Base-by-base conservation (phyloP, 1,140 invertebrate species). In the Aphaenogaster rudis region DNA sequence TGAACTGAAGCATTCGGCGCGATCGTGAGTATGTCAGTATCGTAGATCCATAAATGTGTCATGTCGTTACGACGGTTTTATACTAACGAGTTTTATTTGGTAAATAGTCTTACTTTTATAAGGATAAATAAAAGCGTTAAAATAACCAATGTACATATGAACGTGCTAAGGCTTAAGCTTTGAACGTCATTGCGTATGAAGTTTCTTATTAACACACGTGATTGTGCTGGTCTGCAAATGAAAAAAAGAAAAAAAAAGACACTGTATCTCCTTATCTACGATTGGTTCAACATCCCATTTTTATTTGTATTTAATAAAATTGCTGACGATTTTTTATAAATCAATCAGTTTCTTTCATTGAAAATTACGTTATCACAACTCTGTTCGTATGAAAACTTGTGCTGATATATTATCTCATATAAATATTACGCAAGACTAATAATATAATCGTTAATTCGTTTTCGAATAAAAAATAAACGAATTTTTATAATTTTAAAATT, bases 51-150 rank as follows among this genome's bases (percentile, higher is more conserved):
- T 71, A 87, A 67, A 90, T 90, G 88, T 92, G 81, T 90, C 77
- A 76, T 84, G 80, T 84, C 28, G 69, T 84, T 93, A 89, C 74
- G 78, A 84, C 89, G 78, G 78, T 93, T 94, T 92, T 94, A 88
- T 94, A 94, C 89, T 93, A 93, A 90, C 84, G 86, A 91, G 88
- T 93, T 89, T 91, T 91, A 89, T 94, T 94, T 93, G 88, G 91
- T 90, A 86, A 92, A 93, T 94, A 94, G 89, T 93, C 92, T 93
- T 93, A 93, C 89, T 93, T 94, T 94, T 94, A 93, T 94, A 89
- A 88, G 78, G 85, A 89, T 89, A 86, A 90, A 88, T 90, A 78
- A 89, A 91, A 82, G 79, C 71, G 69, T 69, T 86, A 42, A 59
- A 85, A 89, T 87, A 85, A 91, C 67, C 48, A 91, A 88, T 94